Evolutionary conservation across 2,797 vertebrate genomes (phyloP).

Genomic region (Labeo calbasu): DNA sequence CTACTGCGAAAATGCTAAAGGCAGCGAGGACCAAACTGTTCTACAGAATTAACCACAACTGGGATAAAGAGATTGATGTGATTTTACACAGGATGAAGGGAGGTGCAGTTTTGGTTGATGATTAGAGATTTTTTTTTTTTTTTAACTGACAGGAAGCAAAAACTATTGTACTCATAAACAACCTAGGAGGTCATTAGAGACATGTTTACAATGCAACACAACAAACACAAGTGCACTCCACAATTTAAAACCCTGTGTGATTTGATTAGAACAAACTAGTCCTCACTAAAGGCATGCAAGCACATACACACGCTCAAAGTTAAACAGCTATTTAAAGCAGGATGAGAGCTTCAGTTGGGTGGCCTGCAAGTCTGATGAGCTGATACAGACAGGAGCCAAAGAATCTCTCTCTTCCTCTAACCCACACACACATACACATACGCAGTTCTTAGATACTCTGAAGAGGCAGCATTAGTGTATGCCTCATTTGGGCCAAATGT

Average conservation of each 20-base stretch:
- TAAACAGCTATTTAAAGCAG: constrained; percentile 33
- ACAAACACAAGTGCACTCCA: constrained; percentile 1
- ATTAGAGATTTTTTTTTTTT: not conserved
- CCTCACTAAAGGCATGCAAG: constrained; percentile 16
- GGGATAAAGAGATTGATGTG: constrained; percentile 2
- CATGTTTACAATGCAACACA: not conserved
- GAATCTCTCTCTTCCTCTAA: constrained; percentile 12
- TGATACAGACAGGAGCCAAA: constrained; percentile 37
- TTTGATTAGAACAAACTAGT: constrained; percentile 26
- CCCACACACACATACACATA: constrained; percentile 42
- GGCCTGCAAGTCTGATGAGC: constrained; percentile 37
- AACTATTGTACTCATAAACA: constrained; percentile 4
- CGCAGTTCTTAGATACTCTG: constrained; percentile 56
- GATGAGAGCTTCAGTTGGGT: constrained; percentile 30
- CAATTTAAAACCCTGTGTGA: constrained; percentile 24
- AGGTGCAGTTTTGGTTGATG: not conserved
- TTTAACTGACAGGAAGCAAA: constrained; percentile 11
- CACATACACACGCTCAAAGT: constrained; percentile 19
- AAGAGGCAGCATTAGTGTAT: constrained; percentile 61
- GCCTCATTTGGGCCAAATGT: constrained; percentile 65
- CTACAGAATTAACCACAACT: constrained; percentile 22
- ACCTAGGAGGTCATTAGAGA: not conserved
- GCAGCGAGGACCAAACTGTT: constrained; percentile 11
- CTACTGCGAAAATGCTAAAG: constrained; percentile 23
- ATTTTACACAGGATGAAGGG: constrained; percentile 6